Percentiles rank a stretch among this genome's conserved stretches.
phyloP scores from a whole-genome alignment of 2,113 vertebrate genomes.

The Cricetomys ansorgei region DNA sequence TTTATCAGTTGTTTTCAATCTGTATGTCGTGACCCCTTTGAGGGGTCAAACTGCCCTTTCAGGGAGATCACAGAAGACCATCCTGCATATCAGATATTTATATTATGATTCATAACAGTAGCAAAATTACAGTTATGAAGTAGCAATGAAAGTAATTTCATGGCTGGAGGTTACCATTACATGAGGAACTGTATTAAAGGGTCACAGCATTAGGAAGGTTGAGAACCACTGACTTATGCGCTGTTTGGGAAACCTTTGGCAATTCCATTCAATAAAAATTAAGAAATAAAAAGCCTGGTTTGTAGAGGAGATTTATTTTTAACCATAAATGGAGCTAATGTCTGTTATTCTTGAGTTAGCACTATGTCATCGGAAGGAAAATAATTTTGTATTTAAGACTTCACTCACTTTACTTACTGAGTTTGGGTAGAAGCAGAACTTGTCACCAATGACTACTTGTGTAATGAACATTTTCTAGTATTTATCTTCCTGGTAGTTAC shows the following conservation, averaged over 20 bases:
- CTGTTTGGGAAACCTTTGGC: constrained; percentile 5
- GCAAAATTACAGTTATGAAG: too few species aligned
- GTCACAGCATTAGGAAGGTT: too few species aligned
- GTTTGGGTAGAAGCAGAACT: not conserved
- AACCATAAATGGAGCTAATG: not conserved
- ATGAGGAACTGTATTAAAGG: too few species aligned
- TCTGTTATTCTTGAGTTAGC: not conserved
- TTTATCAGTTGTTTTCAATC: too few species aligned
- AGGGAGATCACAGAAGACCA: too few species aligned
- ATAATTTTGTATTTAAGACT: not conserved
- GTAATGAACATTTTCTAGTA: not conserved
- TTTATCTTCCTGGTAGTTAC: not conserved
- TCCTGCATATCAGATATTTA: too few species aligned
- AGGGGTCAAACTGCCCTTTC: too few species aligned
- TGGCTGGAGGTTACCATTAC: too few species aligned
- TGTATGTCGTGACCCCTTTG: too few species aligned
- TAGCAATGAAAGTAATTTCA: too few species aligned
- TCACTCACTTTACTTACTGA: not conserved
- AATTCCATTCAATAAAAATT: constrained; percentile 17
- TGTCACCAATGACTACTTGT: not conserved
- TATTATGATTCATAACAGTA: too few species aligned
- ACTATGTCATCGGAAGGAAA: not conserved
- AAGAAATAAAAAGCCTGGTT: not conserved
- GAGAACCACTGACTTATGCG: too few species aligned
- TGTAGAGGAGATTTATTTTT: not conserved